Conservation (phyloP, 2,888 invertebrate genomes). For the Achlya flavicornis region DNA sequence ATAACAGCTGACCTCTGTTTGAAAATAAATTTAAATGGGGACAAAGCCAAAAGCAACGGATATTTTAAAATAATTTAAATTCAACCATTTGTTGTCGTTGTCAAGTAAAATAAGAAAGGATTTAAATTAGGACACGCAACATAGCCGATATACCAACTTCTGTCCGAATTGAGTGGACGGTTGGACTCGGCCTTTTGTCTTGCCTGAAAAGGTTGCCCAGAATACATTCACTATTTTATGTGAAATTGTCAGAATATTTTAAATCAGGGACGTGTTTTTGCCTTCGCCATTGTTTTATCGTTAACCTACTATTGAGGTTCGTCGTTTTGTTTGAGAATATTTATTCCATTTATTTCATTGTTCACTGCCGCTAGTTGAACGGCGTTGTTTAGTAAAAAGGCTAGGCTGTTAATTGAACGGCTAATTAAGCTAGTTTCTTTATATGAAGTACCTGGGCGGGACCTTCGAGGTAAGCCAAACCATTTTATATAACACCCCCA, state of each 20-base stretch:
- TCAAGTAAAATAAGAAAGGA: background rate
- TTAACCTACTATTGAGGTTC: background rate
- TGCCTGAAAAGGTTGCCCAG: background rate
- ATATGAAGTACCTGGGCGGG: too few species aligned
- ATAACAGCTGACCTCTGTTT: background rate
- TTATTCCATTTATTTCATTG: too few species aligned
- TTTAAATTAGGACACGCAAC: background rate
- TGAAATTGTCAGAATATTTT: background rate
- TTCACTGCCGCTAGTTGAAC: too few species aligned
- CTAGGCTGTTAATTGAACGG: too few species aligned
- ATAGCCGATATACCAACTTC: background rate
- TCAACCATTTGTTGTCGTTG: background rate
- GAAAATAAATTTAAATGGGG: background rate
- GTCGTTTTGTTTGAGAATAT: background rate
- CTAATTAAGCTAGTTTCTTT: too few species aligned
- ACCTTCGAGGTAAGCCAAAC: too few species aligned
- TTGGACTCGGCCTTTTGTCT: background rate
- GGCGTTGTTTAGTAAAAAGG: too few species aligned
- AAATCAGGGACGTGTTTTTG: background rate
- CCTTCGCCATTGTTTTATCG: background rate
- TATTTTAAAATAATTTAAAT: background rate
- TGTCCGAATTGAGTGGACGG: constrained; percentile 1
- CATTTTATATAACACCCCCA: too few species aligned
- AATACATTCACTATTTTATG: background rate
- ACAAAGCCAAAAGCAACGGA: background rate